phyloP scores from a whole-genome alignment of 1,140 invertebrate genomes.

The Drosophila lini region DNA sequence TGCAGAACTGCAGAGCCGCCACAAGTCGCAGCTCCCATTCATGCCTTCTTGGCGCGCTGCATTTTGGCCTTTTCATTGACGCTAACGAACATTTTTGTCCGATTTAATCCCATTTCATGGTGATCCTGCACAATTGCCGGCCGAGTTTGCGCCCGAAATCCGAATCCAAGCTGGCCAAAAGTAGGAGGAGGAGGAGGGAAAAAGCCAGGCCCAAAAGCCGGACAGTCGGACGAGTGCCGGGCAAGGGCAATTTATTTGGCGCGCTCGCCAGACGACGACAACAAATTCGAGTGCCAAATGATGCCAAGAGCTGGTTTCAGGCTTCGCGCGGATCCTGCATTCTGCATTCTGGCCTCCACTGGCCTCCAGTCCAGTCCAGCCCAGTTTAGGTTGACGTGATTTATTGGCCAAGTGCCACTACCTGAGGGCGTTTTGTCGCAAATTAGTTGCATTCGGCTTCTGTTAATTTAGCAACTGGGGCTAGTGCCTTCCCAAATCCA shows the following conservation, averaged over 20 bases:
- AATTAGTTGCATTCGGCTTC: constrained; percentile 83
- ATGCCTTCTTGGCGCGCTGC: constrained; percentile 59
- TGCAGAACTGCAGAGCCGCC: constrained; percentile 34
- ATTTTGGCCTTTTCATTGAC: constrained; percentile 80
- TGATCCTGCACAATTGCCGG: constrained; percentile 80
- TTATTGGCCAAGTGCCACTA: constrained; percentile 74
- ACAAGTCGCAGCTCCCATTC: constrained; percentile 60
- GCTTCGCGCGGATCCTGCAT: constrained; percentile 7
- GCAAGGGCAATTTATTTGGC: constrained; percentile 74
- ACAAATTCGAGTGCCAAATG: constrained; percentile 82
- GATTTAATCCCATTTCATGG: constrained; percentile 83
- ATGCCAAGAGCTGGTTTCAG: constrained; percentile 61
- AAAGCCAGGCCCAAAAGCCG: constrained; percentile 25
- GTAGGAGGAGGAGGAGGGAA: background rate
- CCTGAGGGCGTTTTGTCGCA: constrained; percentile 82
- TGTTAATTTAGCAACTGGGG: constrained; percentile 73
- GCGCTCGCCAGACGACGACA: constrained; percentile 71
- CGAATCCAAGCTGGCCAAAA: background rate
- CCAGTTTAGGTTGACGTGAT: constrained; percentile 78
- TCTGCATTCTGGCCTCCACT: constrained; percentile 4
- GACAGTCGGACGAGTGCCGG: constrained; percentile 16
- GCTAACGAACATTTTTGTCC: constrained; percentile 83
- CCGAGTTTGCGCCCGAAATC: constrained; percentile 41
- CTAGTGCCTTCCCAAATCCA: constrained; percentile 60
- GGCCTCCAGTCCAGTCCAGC: constrained; percentile 10